Evolutionary conservation across 2,113 vertebrate species (phyloP).

Genomic region (human): GRCh38 chr12:113781501-113782000

Average conservation of each 20-base stretch:
- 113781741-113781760: neutral
- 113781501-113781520: too few relatives aligned
- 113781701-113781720: neutral
- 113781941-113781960: neutral
- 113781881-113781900: neutral
- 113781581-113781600: neutral
- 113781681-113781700: too few relatives aligned
- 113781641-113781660: too few relatives aligned
- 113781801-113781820: neutral
- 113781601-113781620: neutral
- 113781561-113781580: neutral
- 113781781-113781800: neutral
- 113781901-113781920: neutral
- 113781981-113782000: too few relatives aligned
- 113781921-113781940: neutral
- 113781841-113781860: neutral
- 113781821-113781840: too few relatives aligned
- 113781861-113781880: neutral
- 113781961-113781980: neutral
- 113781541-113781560: neutral
- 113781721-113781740: neutral
- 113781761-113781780: neutral
- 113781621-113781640: neutral
- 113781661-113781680: too few relatives aligned
- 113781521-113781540: neutral